phyloP scores from a whole-genome alignment of 2,797 vertebrate species.

The Hydrolagus colliei region DNA sequence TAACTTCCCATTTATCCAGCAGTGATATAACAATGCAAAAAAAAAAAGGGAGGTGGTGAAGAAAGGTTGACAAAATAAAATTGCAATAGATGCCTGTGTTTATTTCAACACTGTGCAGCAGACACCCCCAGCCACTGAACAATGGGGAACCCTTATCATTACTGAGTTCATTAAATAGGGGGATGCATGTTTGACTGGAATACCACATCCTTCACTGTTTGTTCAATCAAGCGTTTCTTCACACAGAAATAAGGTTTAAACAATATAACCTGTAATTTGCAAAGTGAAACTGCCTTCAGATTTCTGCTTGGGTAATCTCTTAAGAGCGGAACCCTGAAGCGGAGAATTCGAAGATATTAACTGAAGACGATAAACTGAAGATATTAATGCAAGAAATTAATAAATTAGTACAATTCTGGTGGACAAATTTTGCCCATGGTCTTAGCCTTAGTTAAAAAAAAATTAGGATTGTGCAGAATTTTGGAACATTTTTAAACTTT shows the following conservation, averaged over 20 bases:
- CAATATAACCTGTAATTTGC: neutral
- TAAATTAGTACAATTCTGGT: too few relatives aligned
- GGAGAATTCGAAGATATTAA: neutral
- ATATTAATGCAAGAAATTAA: too few relatives aligned
- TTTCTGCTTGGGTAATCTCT: neutral
- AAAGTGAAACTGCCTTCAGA: neutral
- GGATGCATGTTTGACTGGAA: neutral
- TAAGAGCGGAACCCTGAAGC: neutral
- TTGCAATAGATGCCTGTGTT: neutral
- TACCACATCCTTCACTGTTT: neutral
- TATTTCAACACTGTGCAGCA: neutral
- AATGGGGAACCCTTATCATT: neutral
- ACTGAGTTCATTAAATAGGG: neutral
- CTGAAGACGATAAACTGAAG: too few relatives aligned
- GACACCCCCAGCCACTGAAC: conserved; percentile 1
- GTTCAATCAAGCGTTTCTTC: neutral
- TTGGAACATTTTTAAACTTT: too few relatives aligned
- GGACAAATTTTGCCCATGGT: too few relatives aligned
- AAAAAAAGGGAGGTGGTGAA: too few relatives aligned
- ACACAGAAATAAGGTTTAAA: neutral
- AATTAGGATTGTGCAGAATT: too few relatives aligned
- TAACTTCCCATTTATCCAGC: too few relatives aligned
- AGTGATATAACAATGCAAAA: too few relatives aligned
- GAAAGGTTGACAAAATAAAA: neutral
- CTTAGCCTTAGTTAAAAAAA: too few relatives aligned